These are phyloP conservation scores for Microdon myrmicae DNA, from an alignment of 2,888 invertebrate species.

Conservation along the genomic window DNA sequence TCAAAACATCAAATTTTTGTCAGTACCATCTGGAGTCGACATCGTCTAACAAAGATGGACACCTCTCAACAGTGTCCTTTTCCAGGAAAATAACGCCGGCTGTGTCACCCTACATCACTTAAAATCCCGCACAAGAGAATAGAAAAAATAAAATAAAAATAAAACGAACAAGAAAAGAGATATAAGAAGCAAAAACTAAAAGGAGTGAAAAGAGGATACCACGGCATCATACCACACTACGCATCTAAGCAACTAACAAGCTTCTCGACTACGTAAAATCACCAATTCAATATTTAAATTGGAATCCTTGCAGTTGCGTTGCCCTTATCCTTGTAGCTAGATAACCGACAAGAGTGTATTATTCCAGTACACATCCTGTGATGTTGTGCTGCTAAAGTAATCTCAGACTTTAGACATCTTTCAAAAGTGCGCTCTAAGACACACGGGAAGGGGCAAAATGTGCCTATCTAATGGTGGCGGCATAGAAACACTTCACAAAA, in stretches of 20 bases:
- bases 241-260: constrained; percentile 6
- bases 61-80: background rate
- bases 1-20: too few relatives aligned
- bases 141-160: constrained; percentile 2
- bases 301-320: constrained; percentile 30
- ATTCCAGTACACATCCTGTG: constrained; percentile 35
- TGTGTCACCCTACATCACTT: constrained; percentile 18
- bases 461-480: constrained; percentile 38
- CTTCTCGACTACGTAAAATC: constrained; percentile 6
- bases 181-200: too few relatives aligned
- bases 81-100: constrained; percentile 10
- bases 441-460: constrained; percentile 18
- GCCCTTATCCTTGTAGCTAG: constrained; percentile 27
- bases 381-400: constrained; percentile 26
- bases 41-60: constrained; percentile 7
- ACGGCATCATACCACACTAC: too few relatives aligned
- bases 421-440: constrained; percentile 15
- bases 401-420: constrained; percentile 30
- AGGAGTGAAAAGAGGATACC: too few relatives aligned
- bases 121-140: too few relatives aligned
- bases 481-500: constrained; percentile 24
- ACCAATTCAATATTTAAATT: constrained; percentile 47
- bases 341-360: constrained; percentile 31
- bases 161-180: too few relatives aligned
- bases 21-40: constrained; percentile 16